phyloP scores from a whole-genome alignment of 2,113 vertebrate genomes.

The Leuciscus idus region DNA sequence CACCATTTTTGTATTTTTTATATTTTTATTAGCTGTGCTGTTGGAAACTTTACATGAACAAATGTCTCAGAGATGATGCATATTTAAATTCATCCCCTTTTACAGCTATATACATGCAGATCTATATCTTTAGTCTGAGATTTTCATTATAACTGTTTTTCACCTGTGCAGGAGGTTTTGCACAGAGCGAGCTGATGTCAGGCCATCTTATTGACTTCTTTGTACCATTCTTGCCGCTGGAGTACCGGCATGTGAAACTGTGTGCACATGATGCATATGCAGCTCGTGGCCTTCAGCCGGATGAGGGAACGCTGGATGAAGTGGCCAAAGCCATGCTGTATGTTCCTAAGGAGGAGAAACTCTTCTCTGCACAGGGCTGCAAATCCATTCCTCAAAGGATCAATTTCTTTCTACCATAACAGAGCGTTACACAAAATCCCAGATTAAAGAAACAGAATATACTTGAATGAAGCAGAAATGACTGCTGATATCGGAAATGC shows the following conservation, averaged over 20 bases:
- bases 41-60: background rate
- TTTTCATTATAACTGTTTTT: background rate
- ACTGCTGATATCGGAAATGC: constrained; percentile 12
- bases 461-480: constrained; percentile 24
- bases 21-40: no score
- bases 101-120: background rate
- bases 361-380: constrained; percentile 95
- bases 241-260: constrained; percentile 86
- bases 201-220: constrained; percentile 88
- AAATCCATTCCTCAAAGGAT: constrained; percentile 93
- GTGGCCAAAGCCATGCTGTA: constrained; percentile 89
- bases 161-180: constrained; percentile 73
- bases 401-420: constrained; percentile 87
- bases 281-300: constrained; percentile 79
- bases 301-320: constrained; percentile 80
- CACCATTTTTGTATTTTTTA: no score
- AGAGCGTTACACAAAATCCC: constrained; percentile 10
- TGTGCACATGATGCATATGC: constrained; percentile 84
- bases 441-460: background rate
- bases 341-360: constrained; percentile 87
- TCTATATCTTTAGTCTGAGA: background rate
- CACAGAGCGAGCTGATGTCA: constrained; percentile 81
- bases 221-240: constrained; percentile 92
- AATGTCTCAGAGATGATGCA: background rate
- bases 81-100: background rate